These are phyloP conservation scores for Sphaeridia pumilis DNA, from an alignment of 2,888 invertebrate species.

Conservation along the genomic window DNA sequence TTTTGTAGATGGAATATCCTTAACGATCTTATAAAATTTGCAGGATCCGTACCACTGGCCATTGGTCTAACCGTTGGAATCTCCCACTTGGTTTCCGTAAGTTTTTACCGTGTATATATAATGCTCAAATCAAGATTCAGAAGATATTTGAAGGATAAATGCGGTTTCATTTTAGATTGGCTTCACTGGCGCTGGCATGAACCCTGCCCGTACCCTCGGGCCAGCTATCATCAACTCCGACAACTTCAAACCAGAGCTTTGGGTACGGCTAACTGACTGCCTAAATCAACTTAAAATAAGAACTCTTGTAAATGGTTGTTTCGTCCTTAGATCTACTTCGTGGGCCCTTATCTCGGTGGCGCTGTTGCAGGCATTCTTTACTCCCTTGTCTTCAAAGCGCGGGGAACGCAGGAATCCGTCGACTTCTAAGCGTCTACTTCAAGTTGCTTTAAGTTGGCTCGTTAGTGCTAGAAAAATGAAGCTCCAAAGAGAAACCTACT, in stretches of 20 bases:
- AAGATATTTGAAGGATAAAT: background rate
- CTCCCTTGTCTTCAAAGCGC: slow-evolving; percentile 47
- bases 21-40: slow-evolving; percentile 2
- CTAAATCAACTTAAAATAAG: background rate
- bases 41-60: slow-evolving; percentile 64
- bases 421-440: slow-evolving; percentile 23
- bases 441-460: too few relatives aligned
- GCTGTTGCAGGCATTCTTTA: slow-evolving; percentile 48
- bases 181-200: slow-evolving; percentile 58
- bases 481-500: too few relatives aligned
- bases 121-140: background rate
- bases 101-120: slow-evolving; percentile 37
- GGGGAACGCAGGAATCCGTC: slow-evolving; percentile 23
- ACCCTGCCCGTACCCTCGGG: slow-evolving; percentile 58
- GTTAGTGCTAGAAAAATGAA: too few relatives aligned
- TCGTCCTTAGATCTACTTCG: slow-evolving; percentile 50
- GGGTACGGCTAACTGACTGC: slow-evolving; percentile 1
- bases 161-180: slow-evolving; percentile 42
- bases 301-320: background rate
- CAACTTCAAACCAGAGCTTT: slow-evolving; percentile 1
- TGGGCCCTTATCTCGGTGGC: slow-evolving; percentile 51
- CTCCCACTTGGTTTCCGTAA: slow-evolving; percentile 74
- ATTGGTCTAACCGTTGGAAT: slow-evolving; percentile 78
- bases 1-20: slow-evolving; percentile 1
- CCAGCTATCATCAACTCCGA: slow-evolving; percentile 49